Evolutionary conservation across 2,797 vertebrate genomes (phyloP).

Genomic region (Phataginus tricuspis): DNA sequence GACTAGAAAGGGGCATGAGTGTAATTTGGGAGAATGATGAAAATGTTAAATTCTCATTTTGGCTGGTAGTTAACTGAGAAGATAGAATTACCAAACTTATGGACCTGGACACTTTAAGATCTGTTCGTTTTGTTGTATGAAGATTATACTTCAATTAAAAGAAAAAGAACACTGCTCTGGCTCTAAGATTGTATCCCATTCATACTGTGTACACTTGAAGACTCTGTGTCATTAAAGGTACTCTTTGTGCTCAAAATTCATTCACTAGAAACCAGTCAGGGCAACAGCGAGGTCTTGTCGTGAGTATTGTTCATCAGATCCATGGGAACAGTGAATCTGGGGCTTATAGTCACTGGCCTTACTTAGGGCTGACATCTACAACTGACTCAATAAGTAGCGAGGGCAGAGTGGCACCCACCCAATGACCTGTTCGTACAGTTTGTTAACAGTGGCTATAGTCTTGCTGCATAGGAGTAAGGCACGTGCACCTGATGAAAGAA

Average conservation of each 20-base stretch:
- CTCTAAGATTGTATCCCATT: background rate
- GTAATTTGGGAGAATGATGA: background rate
- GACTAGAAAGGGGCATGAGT: background rate
- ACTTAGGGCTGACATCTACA: background rate
- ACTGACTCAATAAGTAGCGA: background rate
- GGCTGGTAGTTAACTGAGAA: background rate
- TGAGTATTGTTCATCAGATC: background rate
- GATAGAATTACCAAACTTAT: background rate
- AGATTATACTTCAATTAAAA: background rate
- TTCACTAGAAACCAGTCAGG: background rate
- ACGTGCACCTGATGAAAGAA: background rate
- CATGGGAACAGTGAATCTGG: background rate
- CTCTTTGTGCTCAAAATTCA: background rate
- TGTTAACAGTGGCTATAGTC: background rate
- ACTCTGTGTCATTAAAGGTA: background rate
- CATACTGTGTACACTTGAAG: background rate
- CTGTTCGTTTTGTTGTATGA: background rate
- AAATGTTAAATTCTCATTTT: constrained; percentile 22
- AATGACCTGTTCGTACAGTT: background rate
- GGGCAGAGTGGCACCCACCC: background rate
- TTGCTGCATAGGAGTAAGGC: background rate
- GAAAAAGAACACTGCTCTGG: background rate
- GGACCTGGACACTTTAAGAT: background rate
- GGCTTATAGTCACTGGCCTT: background rate
- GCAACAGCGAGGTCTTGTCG: background rate